Base-by-base conservation (phyloP, 2,797 vertebrate genomes). In the Scomberomorus guttatus region DNA sequence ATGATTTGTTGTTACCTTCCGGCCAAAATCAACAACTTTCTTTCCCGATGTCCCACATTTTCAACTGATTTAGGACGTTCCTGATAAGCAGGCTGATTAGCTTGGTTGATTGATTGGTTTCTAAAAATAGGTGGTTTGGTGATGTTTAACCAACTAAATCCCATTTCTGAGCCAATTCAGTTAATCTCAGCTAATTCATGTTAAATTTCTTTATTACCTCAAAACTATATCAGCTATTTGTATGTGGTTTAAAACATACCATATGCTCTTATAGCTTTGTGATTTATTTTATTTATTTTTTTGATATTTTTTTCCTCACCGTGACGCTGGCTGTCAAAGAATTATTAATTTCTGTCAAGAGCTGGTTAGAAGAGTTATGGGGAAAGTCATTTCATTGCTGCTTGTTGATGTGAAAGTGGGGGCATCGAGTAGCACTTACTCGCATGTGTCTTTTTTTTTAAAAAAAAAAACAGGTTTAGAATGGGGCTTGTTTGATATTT, bases 61-160 rank as follows among this genome's bases (percentile, higher is more conserved):
- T 44, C 27, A 63, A 67, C 25, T 62, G 78, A 79, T 70, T 59
- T 55, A 22, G 65, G 22, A 54, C 42, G 1, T 48, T 77, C 12
- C 29, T 59, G 48, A 79, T 58, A 44, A 73, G 58, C 7, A 52
- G 18, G 55, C 37, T 58, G 50, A 77, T 8, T 64, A 67, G 48
- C 17, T n/a, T n/a, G n/a, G n/a, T n/a, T 62, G 56, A 68, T 60
- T 72, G 63, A 72, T 81, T 75, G 58, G n/a, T 82, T 76, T 72
- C 37, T 50, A 74, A 66, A 81, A 85, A 52, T 78, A 82, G 69
- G 59, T 82, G 71, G 24, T 79, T 80, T 85, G 81, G 76, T 84
- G 73, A 77, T 83, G 42, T 89, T 86, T 88, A 82, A 89, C 76
- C n/a, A 74, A 69, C 76, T 73, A 57, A 66, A 83, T 75, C 22